Evolutionary conservation across 2,888 invertebrate species (phyloP).

Genomic region (Leptopterna dolabrata): DNA sequence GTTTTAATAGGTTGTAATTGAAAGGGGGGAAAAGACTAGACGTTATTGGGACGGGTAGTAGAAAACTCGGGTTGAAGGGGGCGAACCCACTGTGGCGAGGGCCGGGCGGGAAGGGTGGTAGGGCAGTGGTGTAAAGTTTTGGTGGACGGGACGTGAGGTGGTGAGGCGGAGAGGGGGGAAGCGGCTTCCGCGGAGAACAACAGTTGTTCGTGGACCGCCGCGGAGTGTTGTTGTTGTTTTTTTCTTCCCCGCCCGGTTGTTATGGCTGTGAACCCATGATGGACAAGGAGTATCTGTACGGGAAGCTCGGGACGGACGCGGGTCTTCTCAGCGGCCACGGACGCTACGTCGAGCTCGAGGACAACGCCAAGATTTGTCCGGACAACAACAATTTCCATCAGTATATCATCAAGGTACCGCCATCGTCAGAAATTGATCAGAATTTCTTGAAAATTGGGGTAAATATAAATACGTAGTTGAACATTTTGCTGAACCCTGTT

Average conservation of each 20-base stretch:
- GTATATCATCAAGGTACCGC: slow-evolving; percentile 45
- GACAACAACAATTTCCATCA: slow-evolving; percentile 54
- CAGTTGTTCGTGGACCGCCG: slow-evolving; percentile 45
- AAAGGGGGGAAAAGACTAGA: slow-evolving; percentile 40
- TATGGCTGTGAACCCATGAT: slow-evolving; percentile 52
- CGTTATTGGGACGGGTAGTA: slow-evolving; percentile 56
- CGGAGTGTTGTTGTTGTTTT: slow-evolving; percentile 32
- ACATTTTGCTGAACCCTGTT: background rate
- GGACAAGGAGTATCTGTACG: slow-evolving; percentile 56
- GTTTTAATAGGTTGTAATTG: slow-evolving; percentile 55
- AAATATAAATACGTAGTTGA: background rate
- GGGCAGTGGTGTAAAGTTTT: slow-evolving; percentile 46
- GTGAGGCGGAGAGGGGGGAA: slow-evolving; percentile 14
- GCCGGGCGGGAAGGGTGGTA: slow-evolving; percentile 33
- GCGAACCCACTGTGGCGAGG: background rate
- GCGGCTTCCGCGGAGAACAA: background rate
- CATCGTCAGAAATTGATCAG: background rate
- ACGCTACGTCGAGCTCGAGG: slow-evolving; percentile 52
- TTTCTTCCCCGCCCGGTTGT: too few species aligned
- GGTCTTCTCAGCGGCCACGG: slow-evolving; percentile 50
- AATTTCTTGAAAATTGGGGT: background rate
- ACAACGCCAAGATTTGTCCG: slow-evolving; percentile 24
- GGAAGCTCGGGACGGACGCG: slow-evolving; percentile 56
- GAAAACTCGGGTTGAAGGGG: slow-evolving; percentile 5
- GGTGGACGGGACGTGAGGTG: background rate